Evolutionary conservation across 2,113 vertebrate species (phyloP).

Genomic region (Callionymus lyra): DNA sequence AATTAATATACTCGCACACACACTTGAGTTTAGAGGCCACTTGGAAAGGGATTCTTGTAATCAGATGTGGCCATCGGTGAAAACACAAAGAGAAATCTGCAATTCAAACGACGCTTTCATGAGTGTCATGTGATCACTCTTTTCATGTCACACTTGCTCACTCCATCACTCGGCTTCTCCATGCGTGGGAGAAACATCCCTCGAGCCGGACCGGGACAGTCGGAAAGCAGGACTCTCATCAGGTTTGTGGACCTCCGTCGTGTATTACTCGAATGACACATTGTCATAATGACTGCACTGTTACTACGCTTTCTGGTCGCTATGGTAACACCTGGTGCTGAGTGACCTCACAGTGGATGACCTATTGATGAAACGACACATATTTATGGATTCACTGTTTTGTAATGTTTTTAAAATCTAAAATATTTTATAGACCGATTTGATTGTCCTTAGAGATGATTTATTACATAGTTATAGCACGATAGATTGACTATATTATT

Average conservation of each 20-base stretch:
- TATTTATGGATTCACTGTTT: slow-evolving; percentile 1
- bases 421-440: no score
- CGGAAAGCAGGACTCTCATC: slow-evolving; percentile 5
- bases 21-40: slow-evolving; percentile 46
- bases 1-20: slow-evolving; percentile 8
- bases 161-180: not conserved
- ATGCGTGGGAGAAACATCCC: not conserved
- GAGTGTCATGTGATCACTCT: slow-evolving; percentile 39
- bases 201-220: not conserved
- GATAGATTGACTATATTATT: not conserved
- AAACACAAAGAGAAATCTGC: slow-evolving; percentile 36
- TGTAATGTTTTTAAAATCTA: slow-evolving; percentile 1
- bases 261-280: slow-evolving; percentile 3
- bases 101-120: slow-evolving; percentile 37
- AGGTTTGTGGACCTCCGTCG: slow-evolving; percentile 26
- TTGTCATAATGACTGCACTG: slow-evolving; percentile 11
- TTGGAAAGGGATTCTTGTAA: slow-evolving; percentile 60
- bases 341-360: slow-evolving; percentile 18
- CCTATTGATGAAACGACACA: slow-evolving; percentile 2
- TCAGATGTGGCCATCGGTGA: slow-evolving; percentile 46
- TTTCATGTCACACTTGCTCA: slow-evolving; percentile 24
- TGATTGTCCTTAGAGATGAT: not conserved
- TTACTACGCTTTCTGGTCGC: slow-evolving; percentile 47
- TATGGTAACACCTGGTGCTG: slow-evolving; percentile 20
- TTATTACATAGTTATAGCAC: not conserved